A percentile compares a stretch with the other conserved stretches of the same genome.
These are phyloP conservation scores for Netelia melanura DNA, from an alignment of 2,888 invertebrate genomes.

Conservation along the genomic window DNA sequence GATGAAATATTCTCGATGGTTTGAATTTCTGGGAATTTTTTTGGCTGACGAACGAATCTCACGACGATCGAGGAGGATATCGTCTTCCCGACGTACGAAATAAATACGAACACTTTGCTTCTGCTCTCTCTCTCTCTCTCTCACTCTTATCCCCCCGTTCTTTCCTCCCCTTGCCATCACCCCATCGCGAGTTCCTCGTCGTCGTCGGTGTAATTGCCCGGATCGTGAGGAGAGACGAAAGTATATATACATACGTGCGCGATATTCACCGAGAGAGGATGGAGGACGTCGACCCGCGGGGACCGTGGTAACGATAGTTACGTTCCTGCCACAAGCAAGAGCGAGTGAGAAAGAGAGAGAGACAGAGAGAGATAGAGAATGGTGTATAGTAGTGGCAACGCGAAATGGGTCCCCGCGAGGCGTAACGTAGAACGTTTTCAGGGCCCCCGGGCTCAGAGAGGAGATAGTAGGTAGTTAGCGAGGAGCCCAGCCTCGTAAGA, in stretches of 20 bases:
- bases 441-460: slow-evolving; percentile 80
- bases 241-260: slow-evolving; percentile 64
- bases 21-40: slow-evolving; percentile 41
- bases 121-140: not conserved
- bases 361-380: slow-evolving; percentile 62
- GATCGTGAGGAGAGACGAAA: slow-evolving; percentile 65
- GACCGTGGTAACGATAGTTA: slow-evolving; percentile 67
- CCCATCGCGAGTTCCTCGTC: slow-evolving; percentile 8
- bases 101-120: slow-evolving; percentile 5
- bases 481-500: slow-evolving; percentile 80
- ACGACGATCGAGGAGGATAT: not conserved
- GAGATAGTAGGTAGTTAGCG: slow-evolving; percentile 83
- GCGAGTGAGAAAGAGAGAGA: slow-evolving; percentile 62
- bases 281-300: slow-evolving; percentile 71
- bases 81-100: too few relatives aligned
- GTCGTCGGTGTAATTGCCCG: slow-evolving; percentile 63
- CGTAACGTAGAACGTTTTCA: slow-evolving; percentile 82
- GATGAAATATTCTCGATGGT: not conserved
- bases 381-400: slow-evolving; percentile 73
- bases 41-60: slow-evolving; percentile 48
- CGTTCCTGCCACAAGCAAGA: slow-evolving; percentile 67
- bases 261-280: slow-evolving; percentile 47
- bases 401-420: slow-evolving; percentile 84
- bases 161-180: slow-evolving; percentile 16
- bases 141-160: not conserved